phyloP scores from a whole-genome alignment of 2,797 vertebrate species.

The Siniperca obscura region DNA sequence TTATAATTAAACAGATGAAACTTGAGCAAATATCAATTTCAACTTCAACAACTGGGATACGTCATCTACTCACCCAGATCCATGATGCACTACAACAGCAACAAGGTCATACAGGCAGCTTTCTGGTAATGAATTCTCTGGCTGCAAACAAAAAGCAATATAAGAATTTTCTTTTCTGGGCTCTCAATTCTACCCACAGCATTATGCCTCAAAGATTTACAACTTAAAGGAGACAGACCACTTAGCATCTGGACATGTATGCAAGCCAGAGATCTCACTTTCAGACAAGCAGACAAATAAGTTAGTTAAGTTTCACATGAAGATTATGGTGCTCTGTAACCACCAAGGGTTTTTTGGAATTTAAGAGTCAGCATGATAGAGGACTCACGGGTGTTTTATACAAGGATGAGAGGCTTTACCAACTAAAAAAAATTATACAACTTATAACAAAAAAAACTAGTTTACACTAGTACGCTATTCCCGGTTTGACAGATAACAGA shows the following conservation, averaged over 20 bases:
- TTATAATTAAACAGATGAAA: conserved; percentile 8
- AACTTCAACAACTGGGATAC: background rate
- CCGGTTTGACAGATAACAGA: background rate
- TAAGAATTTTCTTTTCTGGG: background rate
- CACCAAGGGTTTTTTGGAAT: too few species aligned
- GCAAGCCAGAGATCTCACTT: background rate
- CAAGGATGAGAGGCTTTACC: background rate
- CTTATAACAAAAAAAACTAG: background rate
- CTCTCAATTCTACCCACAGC: background rate
- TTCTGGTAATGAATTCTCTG: conserved; percentile 91
- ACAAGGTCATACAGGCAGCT: conserved; percentile 95
- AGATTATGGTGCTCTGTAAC: background rate
- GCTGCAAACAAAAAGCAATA: conserved; percentile 78
- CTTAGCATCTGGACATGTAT: background rate
- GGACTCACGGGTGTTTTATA: background rate
- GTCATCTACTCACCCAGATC: conserved; percentile 93
- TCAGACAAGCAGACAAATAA: background rate
- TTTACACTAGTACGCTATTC: background rate
- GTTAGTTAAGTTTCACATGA: background rate
- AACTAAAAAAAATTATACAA: background rate
- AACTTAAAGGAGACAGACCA: background rate
- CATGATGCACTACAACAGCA: conserved; percentile 97
- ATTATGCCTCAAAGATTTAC: background rate
- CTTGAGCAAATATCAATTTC: background rate
- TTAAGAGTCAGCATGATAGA: background rate